phyloP scores from a whole-genome alignment of 2,113 vertebrate species.

The Hiodon tergisus region DNA sequence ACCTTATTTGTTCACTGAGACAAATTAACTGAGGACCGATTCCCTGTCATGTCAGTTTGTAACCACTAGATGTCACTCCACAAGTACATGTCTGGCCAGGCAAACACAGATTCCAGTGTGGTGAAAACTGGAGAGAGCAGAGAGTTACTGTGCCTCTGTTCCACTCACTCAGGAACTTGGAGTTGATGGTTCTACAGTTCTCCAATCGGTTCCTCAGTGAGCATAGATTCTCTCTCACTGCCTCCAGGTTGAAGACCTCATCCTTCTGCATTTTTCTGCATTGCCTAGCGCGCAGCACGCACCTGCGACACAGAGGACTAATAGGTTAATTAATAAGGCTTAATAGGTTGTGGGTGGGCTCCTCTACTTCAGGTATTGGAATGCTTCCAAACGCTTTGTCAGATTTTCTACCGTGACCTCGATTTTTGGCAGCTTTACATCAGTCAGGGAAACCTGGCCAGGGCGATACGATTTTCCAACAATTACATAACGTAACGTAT shows the following conservation, averaged over 20 bases:
- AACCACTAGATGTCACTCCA: too few species aligned
- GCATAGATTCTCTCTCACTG: slow-evolving; percentile 51
- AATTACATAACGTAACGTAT: neutral
- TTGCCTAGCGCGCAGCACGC: slow-evolving; percentile 31
- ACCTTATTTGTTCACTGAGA: too few species aligned
- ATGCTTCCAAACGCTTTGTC: slow-evolving; percentile 42
- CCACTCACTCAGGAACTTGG: slow-evolving; percentile 49
- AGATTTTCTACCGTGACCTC: slow-evolving; percentile 37
- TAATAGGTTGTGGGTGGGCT: slow-evolving; percentile 19
- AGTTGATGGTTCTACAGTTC: slow-evolving; percentile 54
- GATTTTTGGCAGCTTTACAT: slow-evolving; percentile 42
- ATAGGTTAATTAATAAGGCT: neutral
- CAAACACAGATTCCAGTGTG: too few species aligned
- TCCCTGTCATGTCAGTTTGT: too few species aligned
- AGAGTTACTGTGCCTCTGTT: neutral
- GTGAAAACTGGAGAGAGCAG: too few species aligned
- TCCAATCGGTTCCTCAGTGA: slow-evolving; percentile 52
- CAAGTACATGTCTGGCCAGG: too few species aligned
- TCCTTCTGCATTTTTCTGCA: slow-evolving; percentile 40
- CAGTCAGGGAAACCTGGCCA: slow-evolving; percentile 39
- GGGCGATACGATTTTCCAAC: neutral
- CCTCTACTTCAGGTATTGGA: slow-evolving; percentile 45
- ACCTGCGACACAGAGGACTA: slow-evolving; percentile 42
- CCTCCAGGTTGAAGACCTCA: slow-evolving; percentile 53
- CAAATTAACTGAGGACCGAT: too few species aligned